These are phyloP conservation scores for Aspidiotus rigidus DNA, from an alignment of 2,888 invertebrate species.

Conservation along the genomic window DNA sequence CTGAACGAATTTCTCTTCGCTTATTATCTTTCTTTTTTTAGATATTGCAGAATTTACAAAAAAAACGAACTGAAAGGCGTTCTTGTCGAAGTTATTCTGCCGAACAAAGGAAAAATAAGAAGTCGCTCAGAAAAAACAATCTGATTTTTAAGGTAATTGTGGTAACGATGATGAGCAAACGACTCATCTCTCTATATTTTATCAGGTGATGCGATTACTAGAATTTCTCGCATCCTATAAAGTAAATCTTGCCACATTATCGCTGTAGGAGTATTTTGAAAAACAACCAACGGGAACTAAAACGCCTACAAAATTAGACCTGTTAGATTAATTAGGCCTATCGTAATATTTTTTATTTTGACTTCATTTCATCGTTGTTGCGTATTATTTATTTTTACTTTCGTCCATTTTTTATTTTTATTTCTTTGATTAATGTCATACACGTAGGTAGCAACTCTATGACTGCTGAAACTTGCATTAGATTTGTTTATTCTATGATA, in stretches of 20 bases:
- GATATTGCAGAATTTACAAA: constrained; percentile 98
- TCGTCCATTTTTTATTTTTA: no score
- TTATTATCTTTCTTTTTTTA: constrained; percentile 55
- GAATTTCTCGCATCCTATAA: constrained; percentile 20
- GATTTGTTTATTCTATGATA: no score
- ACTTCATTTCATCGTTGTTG: no score
- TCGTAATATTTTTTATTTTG: no score
- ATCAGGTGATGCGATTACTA: constrained; percentile 20
- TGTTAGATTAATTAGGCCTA: constrained; percentile 4
- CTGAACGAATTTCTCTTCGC: constrained; percentile 40
- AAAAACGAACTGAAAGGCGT: constrained; percentile 96
- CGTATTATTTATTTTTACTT: no score
- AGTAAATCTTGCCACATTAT: constrained; percentile 12
- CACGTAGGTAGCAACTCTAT: no score
- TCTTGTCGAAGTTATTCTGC: constrained; percentile 76
- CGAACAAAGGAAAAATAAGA: constrained; percentile 78
- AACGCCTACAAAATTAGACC: constrained; percentile 24
- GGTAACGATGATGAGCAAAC: constrained; percentile 39
- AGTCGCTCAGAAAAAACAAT: constrained; percentile 91
- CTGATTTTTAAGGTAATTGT: constrained; percentile 92
- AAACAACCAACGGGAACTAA: constrained; percentile 24
- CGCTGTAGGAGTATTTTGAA: constrained; percentile 17
- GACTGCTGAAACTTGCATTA: no score
- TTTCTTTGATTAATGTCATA: no score
- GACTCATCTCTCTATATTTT: constrained; percentile 21